A percentile compares a stretch with the other conserved stretches of the same genome.
phyloP scores from a whole-genome alignment of 1,140 invertebrate genomes.

The Ephestia elutella region DNA sequence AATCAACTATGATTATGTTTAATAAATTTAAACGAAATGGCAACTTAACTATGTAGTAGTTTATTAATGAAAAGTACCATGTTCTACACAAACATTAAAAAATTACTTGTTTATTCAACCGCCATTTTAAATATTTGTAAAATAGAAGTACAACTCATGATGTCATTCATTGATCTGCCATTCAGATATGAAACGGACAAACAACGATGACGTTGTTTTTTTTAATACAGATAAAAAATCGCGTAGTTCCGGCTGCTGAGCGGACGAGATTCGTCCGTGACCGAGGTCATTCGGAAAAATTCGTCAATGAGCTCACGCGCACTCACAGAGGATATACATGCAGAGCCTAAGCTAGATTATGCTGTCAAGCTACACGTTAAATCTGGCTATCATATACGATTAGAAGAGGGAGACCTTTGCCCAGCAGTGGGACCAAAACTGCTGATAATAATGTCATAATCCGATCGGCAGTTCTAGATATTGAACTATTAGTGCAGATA shows the following conservation, averaged over 20 bases:
- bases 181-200: background rate
- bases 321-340: constrained; percentile 29
- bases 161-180: background rate
- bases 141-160: background rate
- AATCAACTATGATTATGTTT: too few relatives aligned
- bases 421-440: too few relatives aligned
- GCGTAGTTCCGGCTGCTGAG: background rate
- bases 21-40: too few relatives aligned
- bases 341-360: constrained; percentile 33
- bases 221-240: background rate
- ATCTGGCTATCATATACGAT: constrained; percentile 11
- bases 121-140: background rate
- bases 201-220: background rate
- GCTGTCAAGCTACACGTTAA: too few relatives aligned
- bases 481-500: too few relatives aligned
- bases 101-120: background rate
- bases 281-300: constrained; percentile 42
- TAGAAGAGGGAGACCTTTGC: background rate
- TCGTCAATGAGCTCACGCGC: constrained; percentile 59
- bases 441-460: too few relatives aligned
- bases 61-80: too few relatives aligned
- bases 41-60: too few relatives aligned
- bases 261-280: constrained; percentile 24
- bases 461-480: too few relatives aligned
- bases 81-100: too few relatives aligned